Evolutionary conservation across 2,113 vertebrate species (phyloP).

Genomic region (Fukomys damarensis): DNA sequence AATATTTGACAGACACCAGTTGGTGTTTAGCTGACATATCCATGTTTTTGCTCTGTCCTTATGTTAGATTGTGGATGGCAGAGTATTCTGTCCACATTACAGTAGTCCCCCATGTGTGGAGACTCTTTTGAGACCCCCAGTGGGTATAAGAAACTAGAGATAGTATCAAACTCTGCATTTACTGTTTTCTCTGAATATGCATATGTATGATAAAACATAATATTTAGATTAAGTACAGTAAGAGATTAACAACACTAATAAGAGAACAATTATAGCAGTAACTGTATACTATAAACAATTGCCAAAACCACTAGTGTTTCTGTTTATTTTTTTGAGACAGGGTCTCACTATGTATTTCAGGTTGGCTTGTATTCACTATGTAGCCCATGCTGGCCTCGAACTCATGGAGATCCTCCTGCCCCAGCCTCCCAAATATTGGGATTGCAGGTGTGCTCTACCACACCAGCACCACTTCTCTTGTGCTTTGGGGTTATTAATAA

Average conservation of each 20-base stretch:
- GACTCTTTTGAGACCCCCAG: not conserved
- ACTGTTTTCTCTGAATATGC: not conserved
- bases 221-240: not conserved
- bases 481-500: not conserved
- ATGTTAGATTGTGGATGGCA: conserved; percentile 37
- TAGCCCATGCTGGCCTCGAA: not conserved
- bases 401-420: not conserved
- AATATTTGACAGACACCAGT: not conserved
- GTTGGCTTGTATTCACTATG: not conserved
- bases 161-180: not conserved
- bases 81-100: not conserved
- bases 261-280: not conserved
- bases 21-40: conserved; percentile 52
- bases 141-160: not conserved
- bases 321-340: not conserved
- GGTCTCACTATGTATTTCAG: not conserved
- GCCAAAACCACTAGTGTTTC: not conserved
- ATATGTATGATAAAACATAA: not conserved
- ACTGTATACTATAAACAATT: not conserved
- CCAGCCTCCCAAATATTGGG: not conserved
- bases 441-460: not conserved
- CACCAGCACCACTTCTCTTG: not conserved
- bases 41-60: conserved; percentile 31
- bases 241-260: not conserved
- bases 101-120: not conserved